A percentile compares a stretch with the other conserved stretches of the same genome.
Evolutionary conservation across 2,888 invertebrate genomes (phyloP).

Genomic region (Aleiodes leptofemur): DNA sequence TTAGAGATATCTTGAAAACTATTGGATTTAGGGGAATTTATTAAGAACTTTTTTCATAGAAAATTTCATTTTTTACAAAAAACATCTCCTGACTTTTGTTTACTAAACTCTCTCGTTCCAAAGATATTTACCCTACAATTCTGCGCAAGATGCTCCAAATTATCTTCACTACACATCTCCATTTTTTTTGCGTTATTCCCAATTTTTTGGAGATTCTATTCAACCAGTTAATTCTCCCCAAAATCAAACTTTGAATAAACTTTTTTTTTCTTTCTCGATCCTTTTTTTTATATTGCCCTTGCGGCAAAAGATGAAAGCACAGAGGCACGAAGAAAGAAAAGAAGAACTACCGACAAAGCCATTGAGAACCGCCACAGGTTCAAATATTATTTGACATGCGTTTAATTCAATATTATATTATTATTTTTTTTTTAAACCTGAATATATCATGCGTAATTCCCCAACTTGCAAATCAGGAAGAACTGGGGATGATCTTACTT

Average conservation of each 20-base stretch:
- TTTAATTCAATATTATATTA: conserved; percentile 21
- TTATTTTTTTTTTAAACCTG: conserved; percentile 39
- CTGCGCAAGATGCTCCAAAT: no score
- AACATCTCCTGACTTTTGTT: no score
- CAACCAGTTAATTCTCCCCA: neutral
- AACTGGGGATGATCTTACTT: neutral
- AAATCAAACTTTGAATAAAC: conserved; percentile 12
- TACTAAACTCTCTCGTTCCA: no score
- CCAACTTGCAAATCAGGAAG: conserved; percentile 19
- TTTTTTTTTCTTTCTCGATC: neutral
- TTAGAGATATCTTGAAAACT: no score
- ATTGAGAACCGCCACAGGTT: neutral
- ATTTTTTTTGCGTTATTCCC: neutral
- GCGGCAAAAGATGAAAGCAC: conserved; percentile 21
- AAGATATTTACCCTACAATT: no score
- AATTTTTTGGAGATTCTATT: neutral
- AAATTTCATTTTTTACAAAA: no score
- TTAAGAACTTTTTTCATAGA: no score
- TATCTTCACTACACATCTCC: no score
- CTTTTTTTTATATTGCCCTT: neutral
- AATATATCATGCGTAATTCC: conserved; percentile 17
- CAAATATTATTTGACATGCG: conserved; percentile 21
- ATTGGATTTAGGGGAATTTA: no score
- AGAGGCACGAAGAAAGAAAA: neutral
- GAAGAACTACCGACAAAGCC: conserved; percentile 17